Evolutionary conservation across 2,888 invertebrate species (phyloP).

Genomic region (Synergus umbraculus): DNA sequence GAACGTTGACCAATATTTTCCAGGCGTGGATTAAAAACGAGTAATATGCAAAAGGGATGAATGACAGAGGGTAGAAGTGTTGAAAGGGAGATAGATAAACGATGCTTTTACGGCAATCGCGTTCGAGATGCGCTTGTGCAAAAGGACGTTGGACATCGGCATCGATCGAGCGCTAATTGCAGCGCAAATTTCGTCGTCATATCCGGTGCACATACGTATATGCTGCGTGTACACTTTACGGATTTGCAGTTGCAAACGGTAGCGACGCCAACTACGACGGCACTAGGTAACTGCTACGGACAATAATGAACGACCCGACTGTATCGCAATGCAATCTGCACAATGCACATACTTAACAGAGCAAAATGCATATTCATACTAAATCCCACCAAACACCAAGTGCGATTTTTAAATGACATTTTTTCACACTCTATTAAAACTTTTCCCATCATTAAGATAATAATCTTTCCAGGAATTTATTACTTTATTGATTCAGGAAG

Average conservation of each 20-base stretch:
- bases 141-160: conserved; percentile 57
- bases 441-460: conserved; percentile 46
- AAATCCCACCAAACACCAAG: conserved; percentile 63
- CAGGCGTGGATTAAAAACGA: neutral
- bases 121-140: conserved; percentile 43
- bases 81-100: conserved; percentile 20
- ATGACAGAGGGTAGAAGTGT: conserved; percentile 16
- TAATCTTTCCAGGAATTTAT: neutral
- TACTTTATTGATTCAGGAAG: no score
- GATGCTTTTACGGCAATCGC: conserved; percentile 47
- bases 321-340: conserved; percentile 77
- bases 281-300: conserved; percentile 69
- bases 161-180: conserved; percentile 69
- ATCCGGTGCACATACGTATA: conserved; percentile 53
- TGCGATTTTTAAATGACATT: conserved; percentile 58
- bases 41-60: conserved; percentile 5
- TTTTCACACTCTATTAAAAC: conserved; percentile 56
- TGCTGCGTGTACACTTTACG: conserved; percentile 49
- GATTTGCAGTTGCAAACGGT: conserved; percentile 65
- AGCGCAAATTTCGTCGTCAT: conserved; percentile 65
- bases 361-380: conserved; percentile 76
- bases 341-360: conserved; percentile 76
- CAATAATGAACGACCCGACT: conserved; percentile 76
- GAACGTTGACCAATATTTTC: conserved; percentile 4
- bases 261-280: conserved; percentile 56